phyloP scores from a whole-genome alignment of 2,113 vertebrate genomes.

The Xyliphius kryptos region DNA sequence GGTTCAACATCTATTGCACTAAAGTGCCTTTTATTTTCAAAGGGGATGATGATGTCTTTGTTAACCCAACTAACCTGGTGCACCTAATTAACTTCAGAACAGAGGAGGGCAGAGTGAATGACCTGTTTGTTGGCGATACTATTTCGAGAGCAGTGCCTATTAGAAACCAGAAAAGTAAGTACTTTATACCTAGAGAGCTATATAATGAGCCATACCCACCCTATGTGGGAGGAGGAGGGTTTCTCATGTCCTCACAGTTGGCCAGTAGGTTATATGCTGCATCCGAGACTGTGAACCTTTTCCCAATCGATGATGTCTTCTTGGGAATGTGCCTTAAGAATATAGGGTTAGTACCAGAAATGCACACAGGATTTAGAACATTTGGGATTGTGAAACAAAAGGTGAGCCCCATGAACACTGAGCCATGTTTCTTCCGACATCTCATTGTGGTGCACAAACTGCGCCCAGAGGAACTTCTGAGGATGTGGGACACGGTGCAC shows the following conservation, averaged over 20 bases:
- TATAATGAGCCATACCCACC: conserved; percentile 83
- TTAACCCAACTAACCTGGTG: conserved; percentile 80
- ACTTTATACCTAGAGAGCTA: conserved; percentile 79
- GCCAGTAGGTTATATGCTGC: conserved; percentile 70
- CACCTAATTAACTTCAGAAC: conserved; percentile 74
- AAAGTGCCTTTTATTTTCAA: conserved; percentile 78
- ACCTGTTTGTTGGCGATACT: conserved; percentile 85
- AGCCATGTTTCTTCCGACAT: conserved; percentile 86
- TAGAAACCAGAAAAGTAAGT: conserved; percentile 86
- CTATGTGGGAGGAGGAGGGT: conserved; percentile 90
- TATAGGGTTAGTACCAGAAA: conserved; percentile 72
- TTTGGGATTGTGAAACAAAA: conserved; percentile 89
- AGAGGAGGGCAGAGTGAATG: conserved; percentile 34
- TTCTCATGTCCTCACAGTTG: conserved; percentile 78
- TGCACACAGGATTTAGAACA: conserved; percentile 88
- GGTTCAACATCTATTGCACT: conserved; percentile 84
- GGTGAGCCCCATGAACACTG: conserved; percentile 84
- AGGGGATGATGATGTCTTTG: conserved; percentile 88
- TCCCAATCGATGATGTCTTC: conserved; percentile 92
- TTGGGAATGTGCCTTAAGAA: conserved; percentile 92
- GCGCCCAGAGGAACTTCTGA: conserved; percentile 74
- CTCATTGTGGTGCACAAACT: conserved; percentile 97
- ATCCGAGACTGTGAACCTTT: conserved; percentile 79
- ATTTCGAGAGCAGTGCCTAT: conserved; percentile 82
- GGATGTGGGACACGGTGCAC: conserved; percentile 90